A percentile compares a stretch with the other conserved stretches of the same genome.
phyloP scores from a whole-genome alignment of 2,888 invertebrate genomes.

The Macrophya annulata region DNA sequence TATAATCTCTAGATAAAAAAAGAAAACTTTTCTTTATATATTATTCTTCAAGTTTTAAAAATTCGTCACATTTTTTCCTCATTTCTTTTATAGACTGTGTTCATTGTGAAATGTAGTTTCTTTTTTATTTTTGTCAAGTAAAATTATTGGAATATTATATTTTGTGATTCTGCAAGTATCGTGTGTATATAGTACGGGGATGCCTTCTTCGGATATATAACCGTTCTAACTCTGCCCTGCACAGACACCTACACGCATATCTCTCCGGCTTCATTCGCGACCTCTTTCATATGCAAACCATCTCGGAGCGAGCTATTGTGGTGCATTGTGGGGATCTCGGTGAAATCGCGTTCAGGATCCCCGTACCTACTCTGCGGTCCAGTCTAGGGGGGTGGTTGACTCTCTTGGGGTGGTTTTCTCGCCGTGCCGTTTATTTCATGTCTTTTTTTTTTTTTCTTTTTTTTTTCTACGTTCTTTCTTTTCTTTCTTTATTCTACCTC shows the following conservation, averaged over 20 bases:
- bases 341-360: slow-evolving; percentile 61
- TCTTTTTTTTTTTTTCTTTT: slow-evolving; percentile 57
- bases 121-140: no score
- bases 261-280: slow-evolving; percentile 62
- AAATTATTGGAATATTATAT: no score
- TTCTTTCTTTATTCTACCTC: slow-evolving; percentile 56
- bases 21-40: background rate
- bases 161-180: background rate
- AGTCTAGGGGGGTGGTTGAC: background rate
- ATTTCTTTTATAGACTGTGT: no score
- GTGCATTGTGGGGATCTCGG: slow-evolving; percentile 73
- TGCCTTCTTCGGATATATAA: background rate
- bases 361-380: slow-evolving; percentile 10
- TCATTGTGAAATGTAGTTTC: no score
- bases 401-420: slow-evolving; percentile 5
- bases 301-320: slow-evolving; percentile 74
- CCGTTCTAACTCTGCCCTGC: background rate
- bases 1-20: background rate
- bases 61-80: no score
- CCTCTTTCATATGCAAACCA: slow-evolving; percentile 78
- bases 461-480: slow-evolving; percentile 8
- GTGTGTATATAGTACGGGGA: background rate
- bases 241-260: slow-evolving; percentile 49
- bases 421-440: slow-evolving; percentile 73
- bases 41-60: no score